Evolutionary conservation across 2,113 vertebrate species (phyloP).

Genomic region (Ochotona princeps): DNA sequence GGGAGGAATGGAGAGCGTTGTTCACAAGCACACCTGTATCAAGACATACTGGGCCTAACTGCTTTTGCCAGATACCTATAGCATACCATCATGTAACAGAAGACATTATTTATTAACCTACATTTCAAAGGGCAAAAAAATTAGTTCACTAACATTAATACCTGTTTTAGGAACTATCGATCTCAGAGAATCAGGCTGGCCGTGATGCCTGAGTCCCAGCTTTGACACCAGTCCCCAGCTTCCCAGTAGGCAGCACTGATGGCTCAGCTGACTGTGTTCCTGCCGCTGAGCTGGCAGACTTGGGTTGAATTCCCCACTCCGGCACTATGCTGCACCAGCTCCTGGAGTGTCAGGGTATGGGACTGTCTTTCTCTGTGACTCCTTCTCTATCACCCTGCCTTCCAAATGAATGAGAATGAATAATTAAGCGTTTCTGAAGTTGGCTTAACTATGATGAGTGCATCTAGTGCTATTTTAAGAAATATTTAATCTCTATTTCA

Average conservation of each 20-base stretch:
- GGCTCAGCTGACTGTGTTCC: no score
- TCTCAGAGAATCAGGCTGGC: not conserved
- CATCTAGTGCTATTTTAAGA: not conserved
- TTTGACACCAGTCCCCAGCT: no score
- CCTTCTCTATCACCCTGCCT: no score
- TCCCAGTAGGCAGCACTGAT: no score
- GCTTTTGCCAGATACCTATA: accelerated
- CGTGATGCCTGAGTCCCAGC: no score
- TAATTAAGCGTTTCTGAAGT: no score
- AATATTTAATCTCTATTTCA: not conserved
- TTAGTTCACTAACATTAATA: not conserved
- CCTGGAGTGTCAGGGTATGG: no score
- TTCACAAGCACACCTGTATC: accelerated
- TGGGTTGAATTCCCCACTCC: no score
- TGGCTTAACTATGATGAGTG: not conserved
- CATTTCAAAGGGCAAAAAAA: not conserved
- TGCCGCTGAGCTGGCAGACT: no score
- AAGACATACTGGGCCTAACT: accelerated
- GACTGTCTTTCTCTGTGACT: no score
- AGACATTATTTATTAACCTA: not conserved
- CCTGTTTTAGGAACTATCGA: not conserved
- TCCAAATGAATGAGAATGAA: no score
- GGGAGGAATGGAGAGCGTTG: not conserved
- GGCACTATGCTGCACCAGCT: no score
- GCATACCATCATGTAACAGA: accelerated